These are phyloP conservation scores for Limonius californicus DNA, from an alignment of 1,140 invertebrate species.

Conservation along the genomic window DNA sequence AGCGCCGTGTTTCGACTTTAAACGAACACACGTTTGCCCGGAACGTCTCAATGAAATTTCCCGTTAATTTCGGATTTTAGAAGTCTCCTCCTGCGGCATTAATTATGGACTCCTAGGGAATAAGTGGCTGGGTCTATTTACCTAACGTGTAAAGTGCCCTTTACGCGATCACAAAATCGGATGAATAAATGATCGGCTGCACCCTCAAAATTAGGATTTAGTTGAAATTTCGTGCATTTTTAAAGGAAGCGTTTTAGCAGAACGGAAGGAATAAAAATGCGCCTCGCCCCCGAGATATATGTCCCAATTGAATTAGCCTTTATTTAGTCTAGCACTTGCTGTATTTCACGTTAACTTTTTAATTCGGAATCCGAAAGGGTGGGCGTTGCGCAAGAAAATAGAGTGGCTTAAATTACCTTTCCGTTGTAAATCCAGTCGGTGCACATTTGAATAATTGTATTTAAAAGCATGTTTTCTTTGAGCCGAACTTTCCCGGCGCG, in stretches of 20 bases:
- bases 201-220: background rate
- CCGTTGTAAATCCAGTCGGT: background rate
- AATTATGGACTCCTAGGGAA: background rate
- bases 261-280: background rate
- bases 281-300: background rate
- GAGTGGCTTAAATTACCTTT: background rate
- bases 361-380: background rate
- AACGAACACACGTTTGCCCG: background rate
- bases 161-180: too few relatives aligned
- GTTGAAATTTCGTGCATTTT: background rate
- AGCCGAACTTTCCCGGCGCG: background rate
- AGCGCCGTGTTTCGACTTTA: constrained; percentile 8
- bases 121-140: too few relatives aligned
- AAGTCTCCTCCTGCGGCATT: background rate
- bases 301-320: constrained; percentile 7
- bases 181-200: background rate
- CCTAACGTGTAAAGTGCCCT: too few relatives aligned
- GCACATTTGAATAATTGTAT: constrained; percentile 8
- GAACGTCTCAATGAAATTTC: background rate
- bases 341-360: constrained; percentile 6
- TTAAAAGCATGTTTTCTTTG: background rate
- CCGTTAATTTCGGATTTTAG: background rate
- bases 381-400: constrained; percentile 1
- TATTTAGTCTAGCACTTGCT: background rate
- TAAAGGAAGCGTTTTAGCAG: background rate